Conservation (phyloP, 2,113 vertebrate species). For the Serinus canaria region DNA sequence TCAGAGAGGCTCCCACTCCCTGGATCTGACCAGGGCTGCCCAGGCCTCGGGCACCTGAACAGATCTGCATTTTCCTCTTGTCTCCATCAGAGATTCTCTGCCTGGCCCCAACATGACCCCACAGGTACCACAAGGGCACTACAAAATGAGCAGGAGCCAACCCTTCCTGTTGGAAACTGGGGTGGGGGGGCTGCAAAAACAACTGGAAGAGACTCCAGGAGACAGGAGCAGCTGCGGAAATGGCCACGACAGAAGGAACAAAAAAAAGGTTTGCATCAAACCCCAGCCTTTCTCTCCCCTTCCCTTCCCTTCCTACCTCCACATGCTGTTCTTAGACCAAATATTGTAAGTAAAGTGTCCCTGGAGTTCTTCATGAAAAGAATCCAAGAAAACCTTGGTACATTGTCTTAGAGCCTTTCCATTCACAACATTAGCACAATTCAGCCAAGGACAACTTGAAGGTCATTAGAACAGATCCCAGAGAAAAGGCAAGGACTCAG, state of each 20-base stretch:
- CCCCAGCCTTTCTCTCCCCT: not conserved
- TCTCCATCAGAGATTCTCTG: not conserved
- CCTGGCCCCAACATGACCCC: not conserved
- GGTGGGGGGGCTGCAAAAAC: not conserved
- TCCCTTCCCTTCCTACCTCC: not conserved
- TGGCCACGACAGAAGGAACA: rapidly evolving
- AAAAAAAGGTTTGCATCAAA: not conserved
- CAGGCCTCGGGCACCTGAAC: not conserved
- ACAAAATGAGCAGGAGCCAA: not conserved
- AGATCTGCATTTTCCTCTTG: not conserved
- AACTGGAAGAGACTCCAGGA: not conserved
- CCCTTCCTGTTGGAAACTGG: not conserved
- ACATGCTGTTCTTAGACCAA: not conserved
- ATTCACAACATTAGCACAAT: not conserved
- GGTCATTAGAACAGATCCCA: not conserved
- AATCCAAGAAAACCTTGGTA: not conserved
- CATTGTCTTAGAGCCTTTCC: not conserved
- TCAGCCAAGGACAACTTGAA: conserved; percentile 7
- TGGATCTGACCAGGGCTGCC: not conserved
- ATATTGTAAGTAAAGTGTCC: not conserved
- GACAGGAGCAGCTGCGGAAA: not conserved
- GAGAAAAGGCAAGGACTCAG: not conserved
- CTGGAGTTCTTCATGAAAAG: not conserved
- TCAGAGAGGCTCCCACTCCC: not conserved
- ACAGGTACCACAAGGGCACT: not conserved